phyloP scores from a whole-genome alignment of 2,888 invertebrate species.

The Drosophila lutescens region DNA sequence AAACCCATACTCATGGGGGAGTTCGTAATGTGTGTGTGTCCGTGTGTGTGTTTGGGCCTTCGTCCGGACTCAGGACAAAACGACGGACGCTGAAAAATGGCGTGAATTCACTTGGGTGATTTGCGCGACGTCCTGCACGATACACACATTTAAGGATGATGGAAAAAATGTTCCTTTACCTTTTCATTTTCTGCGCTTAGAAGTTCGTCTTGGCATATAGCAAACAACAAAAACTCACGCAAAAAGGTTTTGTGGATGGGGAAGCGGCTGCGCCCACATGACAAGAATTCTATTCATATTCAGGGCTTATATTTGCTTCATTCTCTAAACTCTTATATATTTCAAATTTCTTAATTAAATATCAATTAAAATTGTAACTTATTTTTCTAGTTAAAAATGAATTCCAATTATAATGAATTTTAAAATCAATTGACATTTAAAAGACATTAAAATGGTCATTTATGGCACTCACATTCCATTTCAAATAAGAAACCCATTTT shows the following conservation, averaged over 20 bases:
- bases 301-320: slow-evolving; percentile 2
- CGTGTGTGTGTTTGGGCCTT: slow-evolving; percentile 46
- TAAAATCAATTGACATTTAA: neutral
- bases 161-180: slow-evolving; percentile 45
- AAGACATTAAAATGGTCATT: neutral
- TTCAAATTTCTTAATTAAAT: neutral
- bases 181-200: slow-evolving; percentile 40
- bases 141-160: slow-evolving; percentile 52
- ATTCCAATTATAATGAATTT: neutral
- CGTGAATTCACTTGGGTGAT: slow-evolving; percentile 80
- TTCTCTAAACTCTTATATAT: neutral
- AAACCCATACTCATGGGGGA: slow-evolving; percentile 1
- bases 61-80: slow-evolving; percentile 70
- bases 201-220: slow-evolving; percentile 31
- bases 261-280: slow-evolving; percentile 21
- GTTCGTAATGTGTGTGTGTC: slow-evolving; percentile 13
- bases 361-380: neutral
- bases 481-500: too few relatives aligned
- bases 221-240: slow-evolving; percentile 4
- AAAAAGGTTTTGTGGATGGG: slow-evolving; percentile 9
- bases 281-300: slow-evolving; percentile 2
- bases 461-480: too few relatives aligned
- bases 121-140: slow-evolving; percentile 65
- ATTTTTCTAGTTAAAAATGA: too few relatives aligned
- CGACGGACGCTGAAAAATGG: slow-evolving; percentile 79